Evolutionary conservation across 2,113 vertebrate species (phyloP).

Genomic region (Elaphurus davidianus): DNA sequence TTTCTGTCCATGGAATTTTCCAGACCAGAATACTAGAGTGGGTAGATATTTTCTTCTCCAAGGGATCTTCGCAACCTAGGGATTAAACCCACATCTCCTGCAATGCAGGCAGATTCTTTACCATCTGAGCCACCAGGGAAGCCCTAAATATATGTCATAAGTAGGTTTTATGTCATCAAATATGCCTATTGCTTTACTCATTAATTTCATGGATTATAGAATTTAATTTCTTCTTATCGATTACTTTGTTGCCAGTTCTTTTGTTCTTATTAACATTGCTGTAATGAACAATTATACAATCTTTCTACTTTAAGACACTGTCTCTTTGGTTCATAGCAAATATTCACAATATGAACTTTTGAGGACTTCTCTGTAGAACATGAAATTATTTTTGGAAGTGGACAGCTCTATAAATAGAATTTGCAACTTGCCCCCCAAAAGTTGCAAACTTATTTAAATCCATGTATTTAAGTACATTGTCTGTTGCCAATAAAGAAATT

Average conservation of each 20-base stretch:
- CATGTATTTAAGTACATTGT: neutral
- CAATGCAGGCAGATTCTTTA: neutral
- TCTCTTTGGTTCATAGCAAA: neutral
- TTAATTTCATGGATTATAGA: neutral
- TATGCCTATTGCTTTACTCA: neutral
- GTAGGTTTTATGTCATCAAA: neutral
- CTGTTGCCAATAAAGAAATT: neutral
- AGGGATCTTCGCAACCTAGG: neutral
- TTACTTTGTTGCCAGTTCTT: neutral
- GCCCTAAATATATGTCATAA: neutral
- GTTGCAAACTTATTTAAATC: neutral
- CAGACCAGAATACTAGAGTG: neutral
- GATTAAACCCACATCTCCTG: too few relatives aligned
- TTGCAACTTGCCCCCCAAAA: neutral
- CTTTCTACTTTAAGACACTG: neutral
- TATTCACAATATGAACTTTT: neutral
- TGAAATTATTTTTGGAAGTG: neutral
- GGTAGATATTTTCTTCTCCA: neutral
- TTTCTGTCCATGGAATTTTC: neutral
- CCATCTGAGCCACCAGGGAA: neutral
- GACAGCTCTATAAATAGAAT: neutral
- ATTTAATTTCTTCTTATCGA: neutral
- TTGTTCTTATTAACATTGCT: neutral
- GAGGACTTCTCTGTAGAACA: neutral
- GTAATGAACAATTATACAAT: neutral